These are phyloP conservation scores for Linnaemya tessellans DNA, from an alignment of 2,888 invertebrate species.

Conservation along the genomic window DNA sequence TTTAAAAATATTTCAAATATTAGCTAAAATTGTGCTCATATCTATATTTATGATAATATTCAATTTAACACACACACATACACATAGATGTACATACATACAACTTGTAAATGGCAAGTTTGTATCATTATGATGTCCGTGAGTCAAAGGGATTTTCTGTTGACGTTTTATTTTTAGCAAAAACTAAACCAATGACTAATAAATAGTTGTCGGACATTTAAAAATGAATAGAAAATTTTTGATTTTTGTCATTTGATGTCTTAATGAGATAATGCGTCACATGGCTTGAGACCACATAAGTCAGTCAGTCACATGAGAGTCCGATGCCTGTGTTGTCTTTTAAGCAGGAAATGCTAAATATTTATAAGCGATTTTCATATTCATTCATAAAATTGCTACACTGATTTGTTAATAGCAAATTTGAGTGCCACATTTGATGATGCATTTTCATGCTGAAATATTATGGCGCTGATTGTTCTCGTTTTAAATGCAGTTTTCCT, in stretches of 20 bases:
- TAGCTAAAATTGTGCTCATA: neutral
- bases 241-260: conserved; percentile 39
- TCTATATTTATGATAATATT: neutral
- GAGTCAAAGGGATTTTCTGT: conserved; percentile 42
- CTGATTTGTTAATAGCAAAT: conserved; percentile 25
- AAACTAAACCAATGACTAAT: conserved; percentile 34
- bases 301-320: conserved; percentile 50
- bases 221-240: conserved; percentile 10
- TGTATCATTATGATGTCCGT: neutral
- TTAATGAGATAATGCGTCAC: conserved; percentile 31
- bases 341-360: conserved; percentile 65
- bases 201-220: conserved; percentile 25
- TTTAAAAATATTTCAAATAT: conserved; percentile 6
- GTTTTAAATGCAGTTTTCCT: neutral
- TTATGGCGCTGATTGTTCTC: conserved; percentile 21
- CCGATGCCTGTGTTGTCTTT: neutral
- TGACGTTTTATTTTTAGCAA: neutral
- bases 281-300: conserved; percentile 11
- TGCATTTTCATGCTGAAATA: conserved; percentile 33
- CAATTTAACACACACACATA: neutral
- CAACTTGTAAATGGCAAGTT: no score
- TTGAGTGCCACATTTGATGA: conserved; percentile 21
- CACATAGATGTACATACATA: no score
- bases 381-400: conserved; percentile 45
- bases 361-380: conserved; percentile 27